Evolutionary conservation across 2,113 vertebrate genomes (phyloP).

Genomic region (Cnemophilus loriae): DNA sequence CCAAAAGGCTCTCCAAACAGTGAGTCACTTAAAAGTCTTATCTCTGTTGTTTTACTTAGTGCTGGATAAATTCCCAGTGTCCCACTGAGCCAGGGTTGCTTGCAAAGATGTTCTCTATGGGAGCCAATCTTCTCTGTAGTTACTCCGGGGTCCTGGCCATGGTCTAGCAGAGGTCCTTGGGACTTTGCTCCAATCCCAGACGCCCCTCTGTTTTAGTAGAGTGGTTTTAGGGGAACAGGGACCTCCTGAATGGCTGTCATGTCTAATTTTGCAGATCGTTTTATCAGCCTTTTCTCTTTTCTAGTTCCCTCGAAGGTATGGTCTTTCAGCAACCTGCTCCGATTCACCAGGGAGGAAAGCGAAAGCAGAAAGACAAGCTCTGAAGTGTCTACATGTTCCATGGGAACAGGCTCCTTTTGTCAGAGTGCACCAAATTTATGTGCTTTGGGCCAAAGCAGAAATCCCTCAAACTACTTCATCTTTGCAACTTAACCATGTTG

Average conservation of each 20-base stretch:
- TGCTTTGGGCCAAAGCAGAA: not conserved
- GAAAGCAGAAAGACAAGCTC: not conserved
- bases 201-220: not conserved
- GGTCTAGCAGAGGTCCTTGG: not conserved
- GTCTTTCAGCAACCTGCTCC: not conserved
- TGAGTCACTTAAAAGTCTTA: conserved; percentile 14
- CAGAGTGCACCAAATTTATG: not conserved
- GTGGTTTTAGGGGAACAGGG: not conserved
- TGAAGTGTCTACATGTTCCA: not conserved
- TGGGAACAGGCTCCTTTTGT: not conserved
- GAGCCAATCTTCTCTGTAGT: not conserved
- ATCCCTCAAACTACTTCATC: not conserved
- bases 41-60: not conserved
- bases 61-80: not conserved
- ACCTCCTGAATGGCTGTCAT: not conserved
- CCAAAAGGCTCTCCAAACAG: not conserved
- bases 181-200: not conserved
- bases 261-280: not conserved
- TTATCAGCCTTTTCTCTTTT: not conserved
- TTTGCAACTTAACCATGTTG: not conserved
- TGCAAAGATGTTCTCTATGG: not conserved
- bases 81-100: not conserved
- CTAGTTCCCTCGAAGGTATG: not conserved
- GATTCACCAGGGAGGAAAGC: not conserved
- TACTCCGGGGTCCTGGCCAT: not conserved